Evolutionary conservation across 2,113 vertebrate species (phyloP).

Genomic region (Urocolius indicus): DNA sequence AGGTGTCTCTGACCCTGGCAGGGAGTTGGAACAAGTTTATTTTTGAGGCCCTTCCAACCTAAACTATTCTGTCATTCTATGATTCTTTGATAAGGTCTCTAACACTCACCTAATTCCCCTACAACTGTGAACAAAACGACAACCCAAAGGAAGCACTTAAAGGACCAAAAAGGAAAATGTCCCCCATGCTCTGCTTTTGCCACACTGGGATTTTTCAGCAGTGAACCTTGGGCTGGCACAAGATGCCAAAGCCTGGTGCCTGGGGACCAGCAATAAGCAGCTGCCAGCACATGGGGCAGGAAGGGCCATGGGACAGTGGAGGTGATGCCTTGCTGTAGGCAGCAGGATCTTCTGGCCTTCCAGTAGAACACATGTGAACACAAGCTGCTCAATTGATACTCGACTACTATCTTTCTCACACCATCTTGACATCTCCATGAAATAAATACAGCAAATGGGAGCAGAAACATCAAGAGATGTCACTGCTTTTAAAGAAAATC

Average conservation of each 20-base stretch:
- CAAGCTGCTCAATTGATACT: rapidly evolving
- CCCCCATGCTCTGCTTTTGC: not conserved
- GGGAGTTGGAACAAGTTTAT: no score
- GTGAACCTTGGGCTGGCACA: not conserved
- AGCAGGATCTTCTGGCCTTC: not conserved
- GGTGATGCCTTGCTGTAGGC: not conserved
- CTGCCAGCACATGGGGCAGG: not conserved
- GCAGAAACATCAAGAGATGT: not conserved
- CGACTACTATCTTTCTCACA: not conserved
- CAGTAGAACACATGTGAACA: rapidly evolving
- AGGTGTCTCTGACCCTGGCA: no score
- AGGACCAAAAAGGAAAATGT: not conserved
- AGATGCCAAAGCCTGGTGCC: rapidly evolving
- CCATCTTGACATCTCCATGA: not conserved
- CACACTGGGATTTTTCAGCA: not conserved
- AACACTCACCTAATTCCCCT: not conserved
- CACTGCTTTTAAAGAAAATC: not conserved
- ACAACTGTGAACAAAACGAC: not conserved
- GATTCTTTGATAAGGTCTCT: not conserved
- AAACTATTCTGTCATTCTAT: no score
- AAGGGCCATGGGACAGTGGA: not conserved
- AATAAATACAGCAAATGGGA: not conserved
- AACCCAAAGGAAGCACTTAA: not conserved
- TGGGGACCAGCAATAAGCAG: not conserved
- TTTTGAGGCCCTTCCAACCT: no score